phyloP scores from a whole-genome alignment of 2,888 invertebrate genomes.

The Hirtodrosophila trivittata region DNA sequence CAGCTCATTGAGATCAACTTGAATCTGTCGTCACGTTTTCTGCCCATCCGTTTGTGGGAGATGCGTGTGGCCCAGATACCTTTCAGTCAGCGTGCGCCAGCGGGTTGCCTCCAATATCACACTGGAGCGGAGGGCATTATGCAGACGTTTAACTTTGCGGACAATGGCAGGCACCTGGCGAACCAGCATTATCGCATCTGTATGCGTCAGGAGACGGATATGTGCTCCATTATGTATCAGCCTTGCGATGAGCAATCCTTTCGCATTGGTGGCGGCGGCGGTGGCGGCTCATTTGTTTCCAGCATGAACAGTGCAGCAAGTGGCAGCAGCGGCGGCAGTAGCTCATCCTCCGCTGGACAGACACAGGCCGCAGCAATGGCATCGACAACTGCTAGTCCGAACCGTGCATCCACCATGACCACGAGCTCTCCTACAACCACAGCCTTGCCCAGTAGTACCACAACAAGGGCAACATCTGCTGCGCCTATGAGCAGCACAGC shows the following conservation, averaged over 20 bases:
- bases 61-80: slow-evolving; percentile 90
- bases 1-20: slow-evolving; percentile 82
- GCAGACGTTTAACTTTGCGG: slow-evolving; percentile 92
- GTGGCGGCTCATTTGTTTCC: slow-evolving; percentile 28
- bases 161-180: slow-evolving; percentile 92
- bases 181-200: slow-evolving; percentile 91
- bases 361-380: slow-evolving; percentile 7
- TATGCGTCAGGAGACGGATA: slow-evolving; percentile 88
- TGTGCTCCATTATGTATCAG: slow-evolving; percentile 90
- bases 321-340: not conserved
- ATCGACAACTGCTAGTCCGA: not conserved
- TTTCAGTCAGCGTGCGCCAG: slow-evolving; percentile 90
- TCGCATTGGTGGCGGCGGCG: slow-evolving; percentile 86
- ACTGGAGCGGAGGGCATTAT: slow-evolving; percentile 86
- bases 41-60: slow-evolving; percentile 91
- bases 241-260: slow-evolving; percentile 91
- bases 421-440: slow-evolving; percentile 23
- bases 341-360: too few relatives aligned
- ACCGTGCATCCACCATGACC: not conserved
- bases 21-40: slow-evolving; percentile 86
- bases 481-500: slow-evolving; percentile 19
- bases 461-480: slow-evolving; percentile 18
- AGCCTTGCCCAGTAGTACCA: slow-evolving; percentile 22
- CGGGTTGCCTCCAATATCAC: slow-evolving; percentile 90
- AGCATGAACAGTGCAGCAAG: not conserved